These are phyloP conservation scores for Cynoglossus semilaevis DNA, from an alignment of 2,113 vertebrate genomes.

Conservation along the genomic window DNA sequence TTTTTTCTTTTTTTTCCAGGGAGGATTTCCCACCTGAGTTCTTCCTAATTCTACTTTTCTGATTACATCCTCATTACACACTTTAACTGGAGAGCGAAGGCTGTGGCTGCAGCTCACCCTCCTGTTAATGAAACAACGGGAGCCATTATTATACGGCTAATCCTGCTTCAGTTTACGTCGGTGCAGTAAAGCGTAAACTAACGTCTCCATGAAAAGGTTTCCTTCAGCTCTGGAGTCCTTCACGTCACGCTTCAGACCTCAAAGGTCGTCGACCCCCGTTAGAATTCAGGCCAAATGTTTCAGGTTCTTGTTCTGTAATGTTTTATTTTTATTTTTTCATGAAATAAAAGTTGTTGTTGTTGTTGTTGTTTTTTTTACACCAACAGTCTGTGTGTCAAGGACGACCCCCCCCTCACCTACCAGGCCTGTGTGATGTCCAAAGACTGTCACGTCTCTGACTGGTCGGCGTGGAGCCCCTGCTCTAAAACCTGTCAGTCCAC, in stretches of 20 bases:
- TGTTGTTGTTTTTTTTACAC: conserved; percentile 2
- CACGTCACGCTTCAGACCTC: too few relatives aligned
- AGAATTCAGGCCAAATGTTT: too few relatives aligned
- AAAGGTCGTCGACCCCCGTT: too few relatives aligned
- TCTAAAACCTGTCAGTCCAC: conserved; percentile 81
- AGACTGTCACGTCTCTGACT: conserved; percentile 84
- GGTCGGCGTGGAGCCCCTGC: conserved; percentile 90
- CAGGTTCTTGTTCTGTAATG: not conserved
- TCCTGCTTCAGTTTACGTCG: too few relatives aligned
- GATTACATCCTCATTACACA: conserved; percentile 69
- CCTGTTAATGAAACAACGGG: conserved; percentile 52
- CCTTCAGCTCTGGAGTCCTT: too few relatives aligned
- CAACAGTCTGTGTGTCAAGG: conserved; percentile 83
- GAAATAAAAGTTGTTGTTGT: not conserved
- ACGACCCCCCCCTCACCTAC: conserved; percentile 77
- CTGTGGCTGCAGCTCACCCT: too few relatives aligned
- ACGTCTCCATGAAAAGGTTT: too few relatives aligned
- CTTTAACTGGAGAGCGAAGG: conserved; percentile 45
- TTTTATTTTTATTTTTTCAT: not conserved
- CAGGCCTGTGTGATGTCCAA: conserved; percentile 84
- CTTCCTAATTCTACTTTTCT: conserved; percentile 56
- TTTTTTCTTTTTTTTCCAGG: too few relatives aligned
- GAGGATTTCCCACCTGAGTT: conserved; percentile 70
- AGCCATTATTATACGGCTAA: conserved; percentile 55
- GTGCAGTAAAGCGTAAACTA: too few relatives aligned